Evolutionary conservation across 2,888 invertebrate genomes (phyloP), one percentile per base, ranked within the genome.

Genomic region (Hybos culiciformis): DNA sequence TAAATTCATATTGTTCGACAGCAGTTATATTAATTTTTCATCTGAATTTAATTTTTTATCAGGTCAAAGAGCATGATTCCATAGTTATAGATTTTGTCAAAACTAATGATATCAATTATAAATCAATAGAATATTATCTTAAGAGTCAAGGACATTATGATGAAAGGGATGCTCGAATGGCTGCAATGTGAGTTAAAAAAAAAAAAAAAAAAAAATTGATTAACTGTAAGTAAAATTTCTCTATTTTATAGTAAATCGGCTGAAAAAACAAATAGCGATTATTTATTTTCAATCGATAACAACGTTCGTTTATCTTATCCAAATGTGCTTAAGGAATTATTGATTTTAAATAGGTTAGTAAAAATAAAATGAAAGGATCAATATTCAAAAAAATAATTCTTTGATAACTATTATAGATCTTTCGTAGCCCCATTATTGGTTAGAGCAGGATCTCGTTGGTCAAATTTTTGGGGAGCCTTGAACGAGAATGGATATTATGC

Each of bases 381-480:
- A n/a, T n/a, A n/a, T n/a, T n/a, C n/a, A n/a, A n/a, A n/a, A n/a
- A n/a, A n/a, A n/a, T n/a, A n/a, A n/a, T n/a, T n/a, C n/a, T n/a
- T n/a, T n/a, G n/a, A n/a, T n/a, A n/a, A n/a, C n/a, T n/a, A n/a
- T n/a, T n/a, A n/a, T n/a, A n/a, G 63, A 44, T 57, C 59, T 54
- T 63, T 52, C 67, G 48, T 62, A 58, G 88, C 92, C 0, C 97
- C 97, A 0, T 65, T 96, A 63, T 63, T 98, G 45, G 75, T 78
- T 4, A 77, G 93, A 33, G 81, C 84, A 2, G 83, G 78, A 29
- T 85, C 88, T 57, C 78, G 92, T 4, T 98, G 97, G 96, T 92
- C 93, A 48, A 98, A 97, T 65, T 98, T 97, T 68, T 98, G 97
- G 98, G 97, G 96, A 1, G 87, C 92, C 1, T 70, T 97, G 34